Conservation (phyloP, 2,113 vertebrate species). For the Cynopterus brachyotis region DNA sequence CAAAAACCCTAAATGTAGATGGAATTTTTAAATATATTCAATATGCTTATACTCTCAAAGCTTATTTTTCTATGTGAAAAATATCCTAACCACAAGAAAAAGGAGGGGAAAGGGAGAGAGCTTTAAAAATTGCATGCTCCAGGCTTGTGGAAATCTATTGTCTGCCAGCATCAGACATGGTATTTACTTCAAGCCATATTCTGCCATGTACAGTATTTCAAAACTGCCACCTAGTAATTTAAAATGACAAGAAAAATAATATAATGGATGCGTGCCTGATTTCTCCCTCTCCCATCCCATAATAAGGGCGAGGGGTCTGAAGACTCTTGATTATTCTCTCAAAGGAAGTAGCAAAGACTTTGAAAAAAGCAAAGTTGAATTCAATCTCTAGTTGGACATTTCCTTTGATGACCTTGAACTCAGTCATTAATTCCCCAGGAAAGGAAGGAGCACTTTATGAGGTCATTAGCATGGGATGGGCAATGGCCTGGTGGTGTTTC, state of each 20-base stretch:
- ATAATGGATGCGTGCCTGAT: constrained; percentile 73
- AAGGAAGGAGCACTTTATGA: neutral
- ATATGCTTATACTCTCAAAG: constrained; percentile 33
- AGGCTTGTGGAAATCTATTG: constrained; percentile 48
- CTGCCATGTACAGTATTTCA: constrained; percentile 57
- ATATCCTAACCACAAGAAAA: constrained; percentile 14
- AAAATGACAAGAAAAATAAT: constrained; percentile 77
- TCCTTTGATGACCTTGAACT: neutral
- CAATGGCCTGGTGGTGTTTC: neutral
- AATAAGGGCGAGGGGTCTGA: constrained; percentile 39
- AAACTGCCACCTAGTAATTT: constrained; percentile 74
- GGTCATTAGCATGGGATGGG: rapidly evolving
- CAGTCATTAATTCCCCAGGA: neutral
- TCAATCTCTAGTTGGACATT: neutral
- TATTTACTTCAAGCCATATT: constrained; percentile 69
- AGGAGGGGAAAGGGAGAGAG: constrained; percentile 21
- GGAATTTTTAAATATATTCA: constrained; percentile 1
- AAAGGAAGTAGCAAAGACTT: constrained; percentile 46
- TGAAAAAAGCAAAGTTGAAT: neutral
- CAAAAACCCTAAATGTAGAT: neutral
- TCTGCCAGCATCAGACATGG: constrained; percentile 64
- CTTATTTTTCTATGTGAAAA: constrained; percentile 28
- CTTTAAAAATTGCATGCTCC: constrained; percentile 59
- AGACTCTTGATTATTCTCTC: constrained; percentile 54
- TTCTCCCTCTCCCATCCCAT: constrained; percentile 44